Conservation (phyloP, 2,888 invertebrate genomes). For the Hydrotaea diabolus region DNA sequence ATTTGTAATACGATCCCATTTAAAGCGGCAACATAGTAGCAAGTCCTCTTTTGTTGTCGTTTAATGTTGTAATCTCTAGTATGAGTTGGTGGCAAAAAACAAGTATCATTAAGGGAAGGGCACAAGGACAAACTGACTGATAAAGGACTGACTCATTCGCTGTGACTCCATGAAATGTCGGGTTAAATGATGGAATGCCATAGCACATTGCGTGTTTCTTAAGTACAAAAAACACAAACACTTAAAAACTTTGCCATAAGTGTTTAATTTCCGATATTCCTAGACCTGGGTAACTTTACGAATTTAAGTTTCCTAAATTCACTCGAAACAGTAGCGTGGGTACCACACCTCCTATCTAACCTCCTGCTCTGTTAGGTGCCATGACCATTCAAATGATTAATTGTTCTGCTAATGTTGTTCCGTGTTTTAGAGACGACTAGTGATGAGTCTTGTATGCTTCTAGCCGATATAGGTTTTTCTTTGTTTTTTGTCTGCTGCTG, state of each 20-base stretch:
- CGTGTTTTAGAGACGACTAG: not conserved
- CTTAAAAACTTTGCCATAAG: too few relatives aligned
- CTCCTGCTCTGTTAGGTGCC: not conserved
- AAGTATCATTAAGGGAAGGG: too few relatives aligned
- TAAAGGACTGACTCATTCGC: too few relatives aligned
- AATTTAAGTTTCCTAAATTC: not conserved
- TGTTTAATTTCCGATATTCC: too few relatives aligned
- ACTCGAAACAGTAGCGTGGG: too few relatives aligned
- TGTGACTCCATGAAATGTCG: too few relatives aligned
- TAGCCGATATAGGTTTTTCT: not conserved
- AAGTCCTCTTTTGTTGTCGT: not conserved
- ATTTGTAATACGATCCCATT: constrained; percentile 62
- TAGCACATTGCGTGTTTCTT: too few relatives aligned
- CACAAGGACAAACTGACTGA: too few relatives aligned
- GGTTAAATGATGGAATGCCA: too few relatives aligned
- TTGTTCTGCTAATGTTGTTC: not conserved
- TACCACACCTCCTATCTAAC: not conserved
- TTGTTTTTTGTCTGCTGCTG: not conserved
- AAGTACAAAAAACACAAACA: too few relatives aligned
- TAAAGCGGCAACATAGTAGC: constrained; percentile 36
- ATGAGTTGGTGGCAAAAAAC: not conserved
- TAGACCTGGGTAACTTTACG: not conserved
- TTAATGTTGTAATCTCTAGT: not conserved
- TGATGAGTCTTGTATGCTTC: not conserved
- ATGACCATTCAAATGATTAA: too few relatives aligned